A percentile compares a stretch with the other conserved stretches of the same genome.
These are phyloP conservation scores for Mermis nigrescens DNA, from an alignment of 2,888 invertebrate genomes.

Conservation along the genomic window DNA sequence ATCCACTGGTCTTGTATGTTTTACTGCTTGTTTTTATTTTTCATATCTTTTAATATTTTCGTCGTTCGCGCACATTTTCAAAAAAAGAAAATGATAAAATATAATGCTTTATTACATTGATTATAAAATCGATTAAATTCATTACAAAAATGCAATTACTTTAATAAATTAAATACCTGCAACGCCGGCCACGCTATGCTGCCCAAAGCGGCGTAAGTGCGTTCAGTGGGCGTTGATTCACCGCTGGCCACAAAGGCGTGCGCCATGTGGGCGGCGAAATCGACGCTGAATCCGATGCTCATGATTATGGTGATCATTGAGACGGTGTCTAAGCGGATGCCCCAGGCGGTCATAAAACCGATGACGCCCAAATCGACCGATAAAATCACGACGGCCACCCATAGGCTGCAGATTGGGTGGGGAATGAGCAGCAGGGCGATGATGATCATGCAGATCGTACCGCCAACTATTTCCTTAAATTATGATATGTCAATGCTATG, in stretches of 20 bases:
- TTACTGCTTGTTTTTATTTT: too few species aligned
- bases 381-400: slow-evolving; percentile 82
- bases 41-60: too few species aligned
- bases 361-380: slow-evolving; percentile 81
- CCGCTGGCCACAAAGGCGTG: slow-evolving; percentile 27
- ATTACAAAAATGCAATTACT: too few species aligned
- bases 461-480: slow-evolving; percentile 26
- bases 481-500: too few species aligned
- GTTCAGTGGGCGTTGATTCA: slow-evolving; percentile 39
- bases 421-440: slow-evolving; percentile 82
- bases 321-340: slow-evolving; percentile 57
- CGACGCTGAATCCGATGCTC: slow-evolving; percentile 90
- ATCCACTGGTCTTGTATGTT: too few species aligned
- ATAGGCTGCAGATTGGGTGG: slow-evolving; percentile 67
- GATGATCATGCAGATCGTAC: slow-evolving; percentile 61
- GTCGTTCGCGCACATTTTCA: too few species aligned
- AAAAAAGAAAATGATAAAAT: too few species aligned
- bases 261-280: slow-evolving; percentile 62
- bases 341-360: slow-evolving; percentile 89
- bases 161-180: too few species aligned
- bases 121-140: too few species aligned
- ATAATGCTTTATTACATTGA: too few species aligned
- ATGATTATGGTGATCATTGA: slow-evolving; percentile 89
- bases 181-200: slow-evolving; percentile 53
- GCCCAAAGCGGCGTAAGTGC: slow-evolving; percentile 60